Evolutionary conservation across 2,888 invertebrate species (phyloP).

Genomic region (Stramonita haemastoma): DNA sequence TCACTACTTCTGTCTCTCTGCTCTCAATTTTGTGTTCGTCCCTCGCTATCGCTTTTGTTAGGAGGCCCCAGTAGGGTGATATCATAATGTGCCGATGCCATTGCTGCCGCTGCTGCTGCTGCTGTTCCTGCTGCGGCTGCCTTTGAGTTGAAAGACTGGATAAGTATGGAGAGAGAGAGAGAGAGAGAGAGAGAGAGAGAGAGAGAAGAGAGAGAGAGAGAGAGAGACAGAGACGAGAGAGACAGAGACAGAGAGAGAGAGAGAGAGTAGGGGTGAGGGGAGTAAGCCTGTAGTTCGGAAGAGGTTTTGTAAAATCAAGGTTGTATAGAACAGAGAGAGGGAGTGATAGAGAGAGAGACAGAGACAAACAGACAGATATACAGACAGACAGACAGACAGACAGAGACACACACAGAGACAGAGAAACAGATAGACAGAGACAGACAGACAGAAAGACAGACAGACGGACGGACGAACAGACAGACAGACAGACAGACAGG

Average conservation of each 20-base stretch:
- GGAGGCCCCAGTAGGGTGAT: constrained; percentile 1
- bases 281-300: neutral
- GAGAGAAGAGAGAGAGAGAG: neutral
- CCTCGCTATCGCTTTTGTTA: constrained; percentile 36
- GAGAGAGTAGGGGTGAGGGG: neutral
- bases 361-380: neutral
- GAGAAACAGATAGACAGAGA: neutral
- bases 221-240: neutral
- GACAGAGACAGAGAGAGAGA: neutral
- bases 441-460: neutral
- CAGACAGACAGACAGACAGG: neutral
- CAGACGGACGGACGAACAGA: neutral
- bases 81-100: constrained; percentile 18
- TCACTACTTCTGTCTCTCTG: neutral
- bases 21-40: neutral
- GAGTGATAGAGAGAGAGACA: neutral
- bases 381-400: neutral
- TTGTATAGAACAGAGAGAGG: neutral
- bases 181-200: neutral
- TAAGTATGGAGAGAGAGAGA: neutral
- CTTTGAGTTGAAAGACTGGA: neutral
- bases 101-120: neutral
- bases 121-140: neutral
- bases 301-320: too few relatives aligned
- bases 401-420: neutral